A percentile compares a stretch with the other conserved stretches of the same genome.
phyloP scores from a whole-genome alignment of 2,113 vertebrate genomes.

The Ptilonorhynchus violaceus region DNA sequence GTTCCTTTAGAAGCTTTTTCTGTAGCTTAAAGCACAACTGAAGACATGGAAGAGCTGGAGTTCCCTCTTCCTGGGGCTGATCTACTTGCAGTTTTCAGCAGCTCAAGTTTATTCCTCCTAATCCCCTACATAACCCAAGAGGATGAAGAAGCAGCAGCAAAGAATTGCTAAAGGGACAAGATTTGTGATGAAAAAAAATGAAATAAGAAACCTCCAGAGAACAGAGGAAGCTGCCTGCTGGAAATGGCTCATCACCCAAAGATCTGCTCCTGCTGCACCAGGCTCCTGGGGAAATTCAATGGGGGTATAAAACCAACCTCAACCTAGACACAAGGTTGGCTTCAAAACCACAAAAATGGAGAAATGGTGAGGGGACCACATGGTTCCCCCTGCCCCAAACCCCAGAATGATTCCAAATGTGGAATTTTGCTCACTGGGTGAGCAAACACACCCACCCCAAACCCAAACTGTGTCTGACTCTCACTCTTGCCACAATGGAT shows the following conservation, averaged over 20 bases:
- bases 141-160: neutral
- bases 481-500: neutral
- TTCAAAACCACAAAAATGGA: neutral
- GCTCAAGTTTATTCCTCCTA: neutral
- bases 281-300: neutral
- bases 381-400: no score
- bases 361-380: neutral
- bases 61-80: neutral
- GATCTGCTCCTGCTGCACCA: neutral
- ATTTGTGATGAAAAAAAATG: neutral
- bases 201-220: neutral
- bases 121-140: neutral
- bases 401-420: neutral
- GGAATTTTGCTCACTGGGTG: neutral
- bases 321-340: neutral
- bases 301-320: neutral
- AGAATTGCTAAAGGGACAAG: neutral
- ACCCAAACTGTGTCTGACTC: neutral
- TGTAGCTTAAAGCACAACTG: neutral
- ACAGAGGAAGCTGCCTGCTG: neutral
- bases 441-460: neutral
- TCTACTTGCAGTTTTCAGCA: neutral
- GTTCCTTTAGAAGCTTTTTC: neutral
- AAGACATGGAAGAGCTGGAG: neutral
- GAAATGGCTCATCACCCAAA: neutral